Base-by-base conservation (phyloP, 2,888 invertebrate species). In the Cosmia trapezina region DNA sequence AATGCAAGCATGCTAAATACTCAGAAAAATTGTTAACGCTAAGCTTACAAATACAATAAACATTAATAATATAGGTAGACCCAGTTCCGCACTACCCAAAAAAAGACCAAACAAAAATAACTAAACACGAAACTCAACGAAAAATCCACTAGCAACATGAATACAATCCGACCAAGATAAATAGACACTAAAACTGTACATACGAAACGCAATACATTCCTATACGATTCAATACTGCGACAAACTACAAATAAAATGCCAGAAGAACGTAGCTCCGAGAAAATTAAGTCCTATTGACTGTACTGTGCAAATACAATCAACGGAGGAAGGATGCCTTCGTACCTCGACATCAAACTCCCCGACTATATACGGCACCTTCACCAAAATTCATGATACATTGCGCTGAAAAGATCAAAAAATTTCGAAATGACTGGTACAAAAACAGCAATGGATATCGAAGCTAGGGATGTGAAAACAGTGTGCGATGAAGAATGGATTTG, bases 221-320 rank as follows among this genome's bases (percentile, higher is more conserved):
- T 68, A 81, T 75, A 86, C 71, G 73, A 83, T 73, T 83, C 86
- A 87, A 87, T 85, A 87, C 85, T 71, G 77, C 84, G 84, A 83
- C 87, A 88, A 85, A 88, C 84, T 86, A 86, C 88, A 90, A 90
- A 89, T 89, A 86, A 89, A 88, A 87, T 79, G 77, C 72, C 73
- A 83, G 86, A 84, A 89, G 88, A 84, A 84, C 84, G 82, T 79
- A 87, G 86, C 85, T 81, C 79, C 70, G 87, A 89, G 91, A 92
- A 92, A 93, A 93, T 93, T 92, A 92, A 92, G 91, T 90, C 88
- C 89, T 90, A 90, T 91, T 91, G 91, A 91, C 91, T 89, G 89
- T 90, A 84, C 89, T 83, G 81, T 81, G 88, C 91, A 91, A 91
- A 91, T 89, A 91, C 91, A 91, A 91, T 91, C 91, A 91, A 86